Conservation (phyloP, 1,140 invertebrate genomes). For the Drosophila pruinosa region DNA sequence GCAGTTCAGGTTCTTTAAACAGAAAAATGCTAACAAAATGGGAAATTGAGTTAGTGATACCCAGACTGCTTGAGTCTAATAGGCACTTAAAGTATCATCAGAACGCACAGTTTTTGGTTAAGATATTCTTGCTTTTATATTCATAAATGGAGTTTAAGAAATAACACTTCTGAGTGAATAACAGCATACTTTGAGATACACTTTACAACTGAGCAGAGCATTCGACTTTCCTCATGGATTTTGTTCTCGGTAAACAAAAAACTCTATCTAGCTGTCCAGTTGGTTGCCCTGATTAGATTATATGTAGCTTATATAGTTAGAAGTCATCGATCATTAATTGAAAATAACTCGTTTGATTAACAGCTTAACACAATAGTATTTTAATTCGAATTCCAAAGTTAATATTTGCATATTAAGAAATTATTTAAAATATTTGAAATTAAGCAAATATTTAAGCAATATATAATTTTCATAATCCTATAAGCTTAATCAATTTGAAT, state of each 20-base stretch:
- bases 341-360: too few relatives aligned
- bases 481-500: too few relatives aligned
- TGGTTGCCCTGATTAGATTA: too few relatives aligned
- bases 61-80: constrained; percentile 2
- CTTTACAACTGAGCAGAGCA: neutral
- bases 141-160: neutral
- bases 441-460: too few relatives aligned
- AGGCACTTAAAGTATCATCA: constrained; percentile 5
- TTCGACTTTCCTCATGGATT: neutral
- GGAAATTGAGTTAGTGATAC: constrained; percentile 24
- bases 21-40: neutral
- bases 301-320: neutral
- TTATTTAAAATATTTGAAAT: too few relatives aligned
- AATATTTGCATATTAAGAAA: too few relatives aligned
- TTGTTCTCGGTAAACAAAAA: neutral
- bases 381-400: too few relatives aligned
- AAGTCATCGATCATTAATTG: neutral
- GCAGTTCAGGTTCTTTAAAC: constrained; percentile 5
- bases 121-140: neutral
- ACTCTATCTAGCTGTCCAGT: too few relatives aligned
- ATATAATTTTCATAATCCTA: too few relatives aligned
- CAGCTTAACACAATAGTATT: too few relatives aligned
- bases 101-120: neutral
- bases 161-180: neutral
- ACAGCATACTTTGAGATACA: neutral